Evolutionary conservation across 2,797 vertebrate genomes (phyloP), one percentile per base, ranked within the genome.

Genomic region (Acipenser oxyrinchus): DNA sequence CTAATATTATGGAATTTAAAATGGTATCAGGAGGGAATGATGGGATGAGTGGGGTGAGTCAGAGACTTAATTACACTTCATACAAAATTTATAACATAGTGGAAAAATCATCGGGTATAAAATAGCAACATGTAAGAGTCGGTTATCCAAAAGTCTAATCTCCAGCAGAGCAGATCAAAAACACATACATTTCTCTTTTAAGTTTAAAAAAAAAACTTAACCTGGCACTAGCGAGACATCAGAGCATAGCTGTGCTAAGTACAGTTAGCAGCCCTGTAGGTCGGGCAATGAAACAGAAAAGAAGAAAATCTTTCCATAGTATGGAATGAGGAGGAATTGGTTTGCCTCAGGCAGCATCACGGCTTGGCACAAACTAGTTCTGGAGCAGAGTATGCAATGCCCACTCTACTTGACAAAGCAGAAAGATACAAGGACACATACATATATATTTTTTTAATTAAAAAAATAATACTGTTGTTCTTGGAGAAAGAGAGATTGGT

Each of bases 401-500:
- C 9, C 12, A 58, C 12, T 6, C 55, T 58, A 6, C 85, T 86
- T 86, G 85, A 80, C 77, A 75, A 66, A 37, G 13, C 10, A 65
- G 13, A 55, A 58, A 12, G 13, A 10, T 58, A n/a, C 55, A 58
- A n/a, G 12, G 13, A 10, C 13, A n/a, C 6, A 58, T 58, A 11
- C 13, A 13, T 58, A 58, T 58, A 11, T 58, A 1, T 58, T 58
- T 6, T 58, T 58, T 11, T 58, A 12, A 58, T 58, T 8, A 58
- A 8, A 58, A 58, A 11, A 58, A 58, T 9, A 57, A 10, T 75
- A 79, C 77, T 55, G 76, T n/a, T 55, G 76, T n/a, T 59, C 75
- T 71, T 74, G 77, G 77, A 80, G 75, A 13, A 65, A 60, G 65
- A 60, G 65, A 85, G 84, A 87, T 87, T 87, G 78, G 82, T 81